Evolutionary conservation across 2,888 invertebrate genomes (phyloP).

Genomic region (Spicauda simplicius): DNA sequence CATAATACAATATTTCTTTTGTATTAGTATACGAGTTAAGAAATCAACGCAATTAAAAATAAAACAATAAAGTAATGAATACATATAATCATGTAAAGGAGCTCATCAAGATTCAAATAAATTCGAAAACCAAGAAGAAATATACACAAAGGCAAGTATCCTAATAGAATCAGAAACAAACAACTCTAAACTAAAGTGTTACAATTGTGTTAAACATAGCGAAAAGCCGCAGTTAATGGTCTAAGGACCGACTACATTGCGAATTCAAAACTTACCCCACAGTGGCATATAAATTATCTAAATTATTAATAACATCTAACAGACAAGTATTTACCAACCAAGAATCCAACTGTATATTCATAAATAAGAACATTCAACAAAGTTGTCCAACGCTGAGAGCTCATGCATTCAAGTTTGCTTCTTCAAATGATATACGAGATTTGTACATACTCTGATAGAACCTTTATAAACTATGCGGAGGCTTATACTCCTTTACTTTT

Average conservation of each 20-base stretch:
- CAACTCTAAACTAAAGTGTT: no score
- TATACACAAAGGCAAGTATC: no score
- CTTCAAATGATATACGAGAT: slow-evolving; percentile 1
- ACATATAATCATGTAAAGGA: no score
- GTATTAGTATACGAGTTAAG: no score
- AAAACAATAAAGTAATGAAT: no score
- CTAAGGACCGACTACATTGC: not conserved
- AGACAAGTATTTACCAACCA: not conserved
- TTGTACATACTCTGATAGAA: slow-evolving; percentile 9
- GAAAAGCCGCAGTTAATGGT: no score
- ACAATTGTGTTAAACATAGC: no score
- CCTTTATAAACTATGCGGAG: slow-evolving; percentile 43
- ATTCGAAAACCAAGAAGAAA: no score
- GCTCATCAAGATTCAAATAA: no score
- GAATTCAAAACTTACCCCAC: not conserved
- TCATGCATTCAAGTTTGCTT: slow-evolving; percentile 1
- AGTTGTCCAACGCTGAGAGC: slow-evolving; percentile 10
- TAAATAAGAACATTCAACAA: slow-evolving; percentile 18
- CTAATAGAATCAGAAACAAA: no score
- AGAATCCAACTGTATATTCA: not conserved
- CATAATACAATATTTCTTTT: no score
- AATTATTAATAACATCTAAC: not conserved
- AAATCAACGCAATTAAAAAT: no score
- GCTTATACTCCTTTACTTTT: slow-evolving; percentile 41
- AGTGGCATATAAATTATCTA: not conserved